Evolutionary conservation across 2,888 invertebrate species (phyloP), one percentile per base, ranked within the genome.

Genomic region (Rhimphoctona megacephalus): DNA sequence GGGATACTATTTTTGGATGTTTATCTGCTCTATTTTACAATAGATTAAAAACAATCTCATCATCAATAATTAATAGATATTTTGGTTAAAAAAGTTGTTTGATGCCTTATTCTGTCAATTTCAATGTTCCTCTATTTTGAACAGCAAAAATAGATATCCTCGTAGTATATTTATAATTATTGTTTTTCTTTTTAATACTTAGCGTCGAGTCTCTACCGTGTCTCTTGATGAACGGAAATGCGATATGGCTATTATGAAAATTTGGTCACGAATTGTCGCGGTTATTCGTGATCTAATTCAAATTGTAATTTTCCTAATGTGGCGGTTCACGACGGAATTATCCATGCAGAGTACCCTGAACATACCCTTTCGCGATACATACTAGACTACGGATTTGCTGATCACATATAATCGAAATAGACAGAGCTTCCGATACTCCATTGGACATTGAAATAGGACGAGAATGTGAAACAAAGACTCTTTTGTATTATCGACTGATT

Each of bases 341-440:
- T 85, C 74, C 81, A 73, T 22, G 54, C 49, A 72, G 43, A 49
- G 46, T 67, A 57, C 9, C 43, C 22, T 39, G 64, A 11, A n/a
- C 19, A 33, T 8, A 17, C 19, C 3, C 66, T n/a, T n/a, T 66
- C 76, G 11, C 36, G 17, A 25, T 25, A n/a, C 25, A 39, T 61
- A 9, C 25, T 39, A 57, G 14, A 11, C 49, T 54, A 72, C 49
- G 69, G 43, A 76, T 70, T 54, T 80, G 39, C 54, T n/a, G 46
- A 80, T 64, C 76, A 79, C 70, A 83, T 76, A 54, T 80, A 66
- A 85, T 85, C 54, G 49, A 85, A 85, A 83, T 83, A 73, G 79
- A 80, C 66, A 66, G 33, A 43, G 69, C 74, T 85, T 69, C 52
- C 82, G 69, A 70, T 74, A 33, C 74, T 22, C 61, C 52, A 57